Evolutionary conservation across 2,888 invertebrate genomes (phyloP).

Genomic region (Thecophora atra): DNA sequence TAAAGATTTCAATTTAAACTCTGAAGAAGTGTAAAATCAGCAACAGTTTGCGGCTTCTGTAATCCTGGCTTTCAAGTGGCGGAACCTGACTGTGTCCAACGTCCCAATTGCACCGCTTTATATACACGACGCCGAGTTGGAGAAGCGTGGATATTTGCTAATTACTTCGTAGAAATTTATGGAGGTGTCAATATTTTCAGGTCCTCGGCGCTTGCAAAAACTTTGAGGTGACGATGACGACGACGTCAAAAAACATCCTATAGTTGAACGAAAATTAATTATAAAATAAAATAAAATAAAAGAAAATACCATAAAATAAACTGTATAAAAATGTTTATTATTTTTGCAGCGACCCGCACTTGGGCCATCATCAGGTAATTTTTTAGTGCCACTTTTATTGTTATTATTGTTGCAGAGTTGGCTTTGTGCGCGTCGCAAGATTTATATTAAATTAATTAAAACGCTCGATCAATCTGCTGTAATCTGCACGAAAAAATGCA

Average conservation of each 20-base stretch:
- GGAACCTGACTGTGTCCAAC: conserved; percentile 47
- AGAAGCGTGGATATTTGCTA: not conserved
- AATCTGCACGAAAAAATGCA: not conserved
- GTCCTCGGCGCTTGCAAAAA: not conserved
- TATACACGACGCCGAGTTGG: conserved; percentile 41
- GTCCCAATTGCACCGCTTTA: conserved; percentile 43
- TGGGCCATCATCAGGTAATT: not conserved
- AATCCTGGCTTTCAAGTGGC: conserved; percentile 39
- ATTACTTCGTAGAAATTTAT: conserved; percentile 21
- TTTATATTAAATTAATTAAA: conserved; percentile 22
- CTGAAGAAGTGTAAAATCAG: not conserved
- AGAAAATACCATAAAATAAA: not conserved
- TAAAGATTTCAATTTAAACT: not conserved
- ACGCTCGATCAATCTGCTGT: conserved; percentile 4
- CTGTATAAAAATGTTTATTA: not conserved
- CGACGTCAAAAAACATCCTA: not conserved
- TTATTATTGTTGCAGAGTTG: conserved; percentile 9
- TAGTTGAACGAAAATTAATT: not conserved
- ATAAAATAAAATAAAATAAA: not conserved
- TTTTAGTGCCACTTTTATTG: conserved; percentile 6
- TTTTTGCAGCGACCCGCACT: conserved; percentile 4
- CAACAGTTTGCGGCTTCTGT: not conserved
- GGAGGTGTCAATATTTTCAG: conserved; percentile 7
- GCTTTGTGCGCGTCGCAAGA: not conserved
- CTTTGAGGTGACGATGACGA: not conserved